phyloP scores from a whole-genome alignment of 1,140 invertebrate species.

The Bombus turneri region DNA sequence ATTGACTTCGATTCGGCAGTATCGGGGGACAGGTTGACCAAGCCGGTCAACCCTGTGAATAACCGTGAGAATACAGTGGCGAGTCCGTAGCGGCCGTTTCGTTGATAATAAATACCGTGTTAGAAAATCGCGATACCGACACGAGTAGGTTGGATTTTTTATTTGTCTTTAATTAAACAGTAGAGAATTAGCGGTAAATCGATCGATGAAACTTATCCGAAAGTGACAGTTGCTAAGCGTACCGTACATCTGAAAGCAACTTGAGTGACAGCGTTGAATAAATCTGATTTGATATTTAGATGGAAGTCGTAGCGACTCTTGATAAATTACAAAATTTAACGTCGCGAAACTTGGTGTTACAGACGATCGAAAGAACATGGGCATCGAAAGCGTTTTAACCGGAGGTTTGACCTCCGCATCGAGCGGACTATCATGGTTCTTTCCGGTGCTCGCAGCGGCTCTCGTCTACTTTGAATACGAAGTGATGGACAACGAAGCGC shows the following conservation, averaged over 20 bases:
- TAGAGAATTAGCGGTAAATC: too few species aligned
- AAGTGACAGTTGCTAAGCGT: too few species aligned
- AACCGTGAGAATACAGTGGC: background rate
- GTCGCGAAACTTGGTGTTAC: background rate
- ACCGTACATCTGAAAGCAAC: too few species aligned
- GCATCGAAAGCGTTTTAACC: constrained; percentile 74
- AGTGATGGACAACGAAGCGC: constrained; percentile 89
- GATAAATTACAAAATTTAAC: background rate
- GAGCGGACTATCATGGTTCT: constrained; percentile 88
- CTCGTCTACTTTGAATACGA: constrained; percentile 93
- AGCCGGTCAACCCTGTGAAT: background rate
- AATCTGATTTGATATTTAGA: too few species aligned
- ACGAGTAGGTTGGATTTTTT: background rate
- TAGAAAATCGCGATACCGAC: background rate
- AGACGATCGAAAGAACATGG: constrained; percentile 65
- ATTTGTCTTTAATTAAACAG: background rate
- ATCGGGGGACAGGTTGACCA: background rate
- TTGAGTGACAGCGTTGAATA: accelerated
- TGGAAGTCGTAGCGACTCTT: too few species aligned
- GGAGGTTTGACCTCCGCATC: constrained; percentile 79
- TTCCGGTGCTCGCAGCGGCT: constrained; percentile 90
- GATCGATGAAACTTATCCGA: too few species aligned
- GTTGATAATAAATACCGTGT: accelerated
- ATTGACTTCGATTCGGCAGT: constrained; percentile 23
- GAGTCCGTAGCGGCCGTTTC: background rate